Evolutionary conservation across 2,113 vertebrate species (phyloP).

Genomic region (Pseudorhombus dupliciocellatus): DNA sequence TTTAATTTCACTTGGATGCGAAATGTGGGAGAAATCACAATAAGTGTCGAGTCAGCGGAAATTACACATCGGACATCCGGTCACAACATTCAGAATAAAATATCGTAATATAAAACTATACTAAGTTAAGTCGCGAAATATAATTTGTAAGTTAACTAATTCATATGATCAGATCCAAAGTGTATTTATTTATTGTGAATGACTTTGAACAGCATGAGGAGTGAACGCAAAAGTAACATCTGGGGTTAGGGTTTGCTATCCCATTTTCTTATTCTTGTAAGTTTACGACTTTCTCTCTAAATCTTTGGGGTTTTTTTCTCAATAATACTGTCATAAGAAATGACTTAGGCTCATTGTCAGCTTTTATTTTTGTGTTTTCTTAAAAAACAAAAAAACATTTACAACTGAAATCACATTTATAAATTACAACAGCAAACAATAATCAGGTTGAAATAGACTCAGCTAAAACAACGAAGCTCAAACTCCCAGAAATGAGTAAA

Average conservation of each 20-base stretch:
- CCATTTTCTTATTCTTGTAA: no score
- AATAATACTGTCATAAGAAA: no score
- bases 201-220: no score
- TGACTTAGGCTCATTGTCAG: background rate
- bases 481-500: background rate
- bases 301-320: no score
- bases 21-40: slow-evolving; percentile 1
- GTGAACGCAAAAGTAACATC: no score
- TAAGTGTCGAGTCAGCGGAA: background rate
- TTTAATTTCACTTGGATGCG: slow-evolving; percentile 7
- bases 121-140: background rate
- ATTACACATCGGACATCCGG: slow-evolving; percentile 3
- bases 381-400: slow-evolving; percentile 71
- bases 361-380: slow-evolving; percentile 65
- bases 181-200: no score
- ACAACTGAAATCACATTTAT: slow-evolving; percentile 78
- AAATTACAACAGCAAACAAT: slow-evolving; percentile 82
- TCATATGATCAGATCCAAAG: no score
- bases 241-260: no score
- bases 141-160: background rate
- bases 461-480: background rate
- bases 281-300: no score
- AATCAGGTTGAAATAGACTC: slow-evolving; percentile 72
- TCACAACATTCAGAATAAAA: slow-evolving; percentile 16
- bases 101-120: no score